Evolutionary conservation across 2,888 invertebrate genomes (phyloP), one percentile per base, ranked within the genome.

Genomic region (Cosmia trapezina): DNA sequence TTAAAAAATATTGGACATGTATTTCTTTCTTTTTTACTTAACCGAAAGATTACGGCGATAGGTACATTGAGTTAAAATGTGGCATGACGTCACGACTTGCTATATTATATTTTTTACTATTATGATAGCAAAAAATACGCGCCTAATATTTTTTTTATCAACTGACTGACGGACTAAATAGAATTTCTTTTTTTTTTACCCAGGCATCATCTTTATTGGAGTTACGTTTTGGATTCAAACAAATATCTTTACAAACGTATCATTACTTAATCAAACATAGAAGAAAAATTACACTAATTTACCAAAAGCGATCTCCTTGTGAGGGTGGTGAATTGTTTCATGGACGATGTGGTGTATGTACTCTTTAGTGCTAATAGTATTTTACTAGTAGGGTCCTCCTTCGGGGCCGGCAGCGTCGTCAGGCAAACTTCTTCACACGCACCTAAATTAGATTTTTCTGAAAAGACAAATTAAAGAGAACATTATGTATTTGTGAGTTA

Each of bases 291-390:
- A 79, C 37, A 73, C 22, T 53, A 33, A 33, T 89, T 90, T 90
- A 96, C 96, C 93, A 95, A 87, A 66, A 95, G 86, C 73, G 95
- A 91, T 92, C 96, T 92, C 79, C 88, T 85, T 19, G 95, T 94
- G 57, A 96, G 86, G 37, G 93, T 94, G 2, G 91, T 86, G 73
- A 96, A 96, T 80, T 96, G 96, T 82, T 93, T 94, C 94, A 94
- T 94, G 14, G 90, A 85, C 0, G 96, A 92, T 0, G 96, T 96
- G 2, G 94, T 89, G 77, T 96, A 96, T 63, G 96, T 94, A 79
- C 93, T 94, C 83, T 96, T 95, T 47, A 96, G 81, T 63, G 93
- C 92, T 87, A 95, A 82, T 67, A 96, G 81, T 75, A 95, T 93
- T 90, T 94, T 95, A 83, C 90, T 95, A 4, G 94, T 94, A 0